A percentile compares a stretch with the other conserved stretches of the same genome.
These are phyloP conservation scores for Axinella damicornis DNA, from an alignment of 37 sponge, comb jelly and placozoan species.

Conservation along the genomic window DNA sequence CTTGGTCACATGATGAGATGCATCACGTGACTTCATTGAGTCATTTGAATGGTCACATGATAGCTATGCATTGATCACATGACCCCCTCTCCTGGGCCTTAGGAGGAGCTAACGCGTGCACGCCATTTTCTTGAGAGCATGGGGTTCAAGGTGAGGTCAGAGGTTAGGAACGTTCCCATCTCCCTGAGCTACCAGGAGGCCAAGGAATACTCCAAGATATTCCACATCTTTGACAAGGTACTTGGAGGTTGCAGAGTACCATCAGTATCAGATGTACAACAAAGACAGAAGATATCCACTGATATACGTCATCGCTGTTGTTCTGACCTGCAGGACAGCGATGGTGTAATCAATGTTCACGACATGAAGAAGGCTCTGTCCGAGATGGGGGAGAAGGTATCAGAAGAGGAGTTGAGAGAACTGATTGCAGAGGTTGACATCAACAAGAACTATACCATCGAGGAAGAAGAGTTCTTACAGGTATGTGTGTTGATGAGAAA, in stretches of 20 bases:
- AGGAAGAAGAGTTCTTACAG: constrained; percentile 97
- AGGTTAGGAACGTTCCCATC: constrained; percentile 76
- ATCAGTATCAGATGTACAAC: no score
- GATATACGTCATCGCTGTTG: no score
- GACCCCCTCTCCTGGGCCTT: background rate
- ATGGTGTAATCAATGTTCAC: constrained; percentile 90
- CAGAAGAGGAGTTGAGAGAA: constrained; percentile 85
- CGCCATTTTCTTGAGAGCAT: constrained; percentile 76
- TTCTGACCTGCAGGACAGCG: constrained; percentile 51
- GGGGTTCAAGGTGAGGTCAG: constrained; percentile 74
- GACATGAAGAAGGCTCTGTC: constrained; percentile 81
- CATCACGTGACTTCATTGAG: no score
- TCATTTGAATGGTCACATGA: no score
- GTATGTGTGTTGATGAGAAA: no score
- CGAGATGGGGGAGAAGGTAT: constrained; percentile 82
- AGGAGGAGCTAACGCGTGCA: constrained; percentile 78
- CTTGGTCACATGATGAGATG: no score
- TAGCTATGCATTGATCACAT: no score
- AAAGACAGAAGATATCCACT: no score
- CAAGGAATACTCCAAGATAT: constrained; percentile 70
- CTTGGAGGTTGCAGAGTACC: no score
- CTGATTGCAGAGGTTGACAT: constrained; percentile 97
- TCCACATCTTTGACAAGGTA: constrained; percentile 77
- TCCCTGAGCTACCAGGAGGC: constrained; percentile 83
- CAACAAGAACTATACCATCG: constrained; percentile 95